Evolutionary conservation across 1,140 invertebrate species (phyloP).

Genomic region (Ylistrum balloti): DNA sequence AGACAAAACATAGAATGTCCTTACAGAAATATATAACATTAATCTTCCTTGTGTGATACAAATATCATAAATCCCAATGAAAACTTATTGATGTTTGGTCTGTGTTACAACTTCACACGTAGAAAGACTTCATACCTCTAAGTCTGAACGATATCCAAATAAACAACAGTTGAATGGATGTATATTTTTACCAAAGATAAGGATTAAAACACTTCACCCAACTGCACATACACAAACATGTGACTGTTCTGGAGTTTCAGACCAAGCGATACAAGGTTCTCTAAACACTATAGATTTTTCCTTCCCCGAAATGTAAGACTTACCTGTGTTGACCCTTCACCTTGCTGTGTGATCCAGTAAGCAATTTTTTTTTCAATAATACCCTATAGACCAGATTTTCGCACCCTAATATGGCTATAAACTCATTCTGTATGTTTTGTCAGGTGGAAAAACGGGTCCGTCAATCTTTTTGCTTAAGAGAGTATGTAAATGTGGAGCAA

Average conservation of each 20-base stretch:
- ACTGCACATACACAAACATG: not conserved
- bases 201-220: not conserved
- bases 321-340: not conserved
- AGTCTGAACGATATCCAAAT: not conserved
- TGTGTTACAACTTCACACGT: not conserved
- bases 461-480: slow-evolving; percentile 1
- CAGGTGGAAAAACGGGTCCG: slow-evolving; percentile 8
- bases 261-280: not conserved
- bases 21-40: not conserved
- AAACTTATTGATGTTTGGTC: not conserved
- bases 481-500: not conserved
- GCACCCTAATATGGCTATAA: slow-evolving; percentile 15
- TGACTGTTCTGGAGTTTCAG: not conserved
- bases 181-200: not conserved
- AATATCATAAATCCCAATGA: not conserved
- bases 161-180: not conserved
- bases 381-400: not conserved
- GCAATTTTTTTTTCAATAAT: not conserved
- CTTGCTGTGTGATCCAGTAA: not conserved
- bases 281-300: slow-evolving; percentile 18
- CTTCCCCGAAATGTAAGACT: not conserved
- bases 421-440: slow-evolving; percentile 7
- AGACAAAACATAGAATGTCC: not conserved
- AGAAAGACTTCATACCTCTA: not conserved
- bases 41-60: not conserved